Evolutionary conservation across 2,797 vertebrate genomes (phyloP), one percentile per base, ranked within the genome.

Genomic region (Pelodytes ibericus): DNA sequence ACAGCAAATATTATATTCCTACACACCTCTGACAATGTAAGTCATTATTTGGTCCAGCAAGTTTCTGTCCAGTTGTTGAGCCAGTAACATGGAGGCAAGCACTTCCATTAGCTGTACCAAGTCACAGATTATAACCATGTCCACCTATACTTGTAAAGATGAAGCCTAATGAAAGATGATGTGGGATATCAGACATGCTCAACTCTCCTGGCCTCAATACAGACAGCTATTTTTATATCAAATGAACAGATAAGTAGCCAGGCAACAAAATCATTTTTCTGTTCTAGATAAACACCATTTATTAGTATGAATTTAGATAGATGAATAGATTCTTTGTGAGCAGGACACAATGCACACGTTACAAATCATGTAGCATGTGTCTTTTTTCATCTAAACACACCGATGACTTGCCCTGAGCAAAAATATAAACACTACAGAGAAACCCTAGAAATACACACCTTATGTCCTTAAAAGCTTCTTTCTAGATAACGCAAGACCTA

Each of bases 261-360:
- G 81, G 83, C 81, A 86, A 86, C 81, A 83, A 83, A 80, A 84
- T 79, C 16, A 83, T 77, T 47, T 82, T 84, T 82, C 75, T 29
- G 39, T 7, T 60, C 13, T n/a, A 27, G 73, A 51, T 80, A 44
- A 36, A 33, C 65, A 81, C 51, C 33, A 16, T n/a, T 74, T n/a
- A 58, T 74, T 26, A 22, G 18, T 36, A 44, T 11, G 29, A 66
- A 56, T 26, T 15, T 56, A 27, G 24, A 64, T 31, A 18, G 30
- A 27, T 10, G 4, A 61, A 18, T 22, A 25, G 36, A 11, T 36
- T 18, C 29, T 62, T 29, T 27, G 30, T 72, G 25, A 31, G 11
- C 33, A 5, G 33, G 33, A 36, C 33, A 36, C 5, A 36, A 36
- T 36, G 11, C 33, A n/a, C n/a, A n/a, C n/a, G n/a, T n/a, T n/a